A percentile compares a stretch with the other conserved stretches of the same genome.
These are phyloP conservation scores for Cynoglossus semilaevis DNA, from an alignment of 2,113 vertebrate genomes.

Conservation along the genomic window DNA sequence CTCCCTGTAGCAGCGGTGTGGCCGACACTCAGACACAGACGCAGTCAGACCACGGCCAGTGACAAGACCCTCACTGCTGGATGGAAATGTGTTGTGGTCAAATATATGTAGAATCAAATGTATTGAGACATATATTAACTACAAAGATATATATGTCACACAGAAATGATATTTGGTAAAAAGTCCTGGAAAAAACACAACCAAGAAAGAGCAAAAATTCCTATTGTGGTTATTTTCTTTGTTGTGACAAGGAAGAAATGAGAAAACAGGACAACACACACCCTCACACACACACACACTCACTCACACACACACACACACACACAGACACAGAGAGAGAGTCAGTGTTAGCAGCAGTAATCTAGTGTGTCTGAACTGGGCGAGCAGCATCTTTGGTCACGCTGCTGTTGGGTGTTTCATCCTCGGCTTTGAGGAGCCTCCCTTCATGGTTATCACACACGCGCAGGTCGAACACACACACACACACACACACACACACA, in stretches of 20 bases:
- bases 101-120: too few species aligned
- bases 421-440: slow-evolving; percentile 48
- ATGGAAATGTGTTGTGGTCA: too few species aligned
- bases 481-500: slow-evolving; percentile 20
- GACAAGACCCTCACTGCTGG: too few species aligned
- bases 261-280: neutral
- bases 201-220: too few species aligned
- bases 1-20: too few species aligned
- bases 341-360: slow-evolving; percentile 43
- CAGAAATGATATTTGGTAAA: too few species aligned
- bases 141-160: too few species aligned
- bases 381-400: slow-evolving; percentile 55
- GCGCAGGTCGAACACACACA: slow-evolving; percentile 19
- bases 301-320: slow-evolving; percentile 1
- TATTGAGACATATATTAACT: too few species aligned
- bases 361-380: slow-evolving; percentile 41
- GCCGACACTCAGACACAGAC: too few species aligned
- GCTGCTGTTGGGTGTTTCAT: slow-evolving; percentile 50
- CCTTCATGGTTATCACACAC: slow-evolving; percentile 36
- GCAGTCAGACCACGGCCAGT: too few species aligned
- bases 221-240: too few species aligned
- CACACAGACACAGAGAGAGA: slow-evolving; percentile 7
- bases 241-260: neutral
- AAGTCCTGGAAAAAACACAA: too few species aligned
- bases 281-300: neutral